Evolutionary conservation across 2,797 vertebrate genomes (phyloP), one percentile per base, ranked within the genome.

Genomic region (Tympanoctomys barrerae): DNA sequence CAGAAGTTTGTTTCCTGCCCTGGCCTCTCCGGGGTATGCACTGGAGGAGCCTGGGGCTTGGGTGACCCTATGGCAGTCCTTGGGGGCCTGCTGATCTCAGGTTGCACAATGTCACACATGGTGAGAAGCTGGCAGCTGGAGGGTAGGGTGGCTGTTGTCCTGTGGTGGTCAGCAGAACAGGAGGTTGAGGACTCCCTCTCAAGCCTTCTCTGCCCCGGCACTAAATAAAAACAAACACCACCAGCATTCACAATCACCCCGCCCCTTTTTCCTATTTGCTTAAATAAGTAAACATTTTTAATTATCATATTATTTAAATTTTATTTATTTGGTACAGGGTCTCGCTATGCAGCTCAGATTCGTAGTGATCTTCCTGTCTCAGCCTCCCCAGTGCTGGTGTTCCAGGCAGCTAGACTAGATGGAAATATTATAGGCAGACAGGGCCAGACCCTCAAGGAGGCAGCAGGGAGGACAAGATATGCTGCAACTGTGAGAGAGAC

Each of bases 111-210:
- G 88, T 96, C 79, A 84, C 82, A 66, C 93, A 68, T 42, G 80
- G 96, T 19, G 91, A 94, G 86, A 95, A 96, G 79, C 78, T 93
- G 94, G 93, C 66, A 42, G 87, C 31, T 5, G 46, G 52, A 77
- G 31, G 86, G 83, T 46, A 77, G 36, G 1, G 24, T 10, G 3
- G 89, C 89, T 64, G 87, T 68, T 26, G 71, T 81, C 54, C 10
- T 0, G 2, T 73, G 96, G 94, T 7, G 42, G 73, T 70, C 93
- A 87, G 80, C 83, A 31, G 70, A 75, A 28, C 66, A 14, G 33
- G 6, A 5, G 36, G 77, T 89, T 89, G 75, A 57, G 28, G 9
- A n/a, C 18, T 26, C 46, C 28, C 6, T 22, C 3, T 16, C 13
- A 31, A 78, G 62, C 7, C 46, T 87, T 71, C 62, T 84, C 24